These are phyloP conservation scores for rat (Rattus norvegicus) DNA, from an alignment of 2,113 vertebrate species.

Conservation along the genomic window DNA sequence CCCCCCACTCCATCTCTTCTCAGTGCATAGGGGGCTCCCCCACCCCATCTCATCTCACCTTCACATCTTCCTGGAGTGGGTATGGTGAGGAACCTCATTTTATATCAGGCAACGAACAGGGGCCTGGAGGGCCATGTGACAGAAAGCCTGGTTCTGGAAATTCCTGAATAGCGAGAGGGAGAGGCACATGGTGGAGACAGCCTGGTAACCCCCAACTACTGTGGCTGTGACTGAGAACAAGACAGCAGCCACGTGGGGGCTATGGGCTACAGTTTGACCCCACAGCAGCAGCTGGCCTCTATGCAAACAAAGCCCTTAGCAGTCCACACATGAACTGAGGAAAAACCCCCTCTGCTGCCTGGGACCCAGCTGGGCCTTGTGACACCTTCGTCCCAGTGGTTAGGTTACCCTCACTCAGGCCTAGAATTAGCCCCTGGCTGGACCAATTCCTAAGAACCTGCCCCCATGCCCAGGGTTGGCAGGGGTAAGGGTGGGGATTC, in stretches of 20 bases:
- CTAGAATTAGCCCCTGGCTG: background rate
- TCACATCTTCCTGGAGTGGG: background rate
- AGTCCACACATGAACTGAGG: background rate
- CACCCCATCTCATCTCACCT: background rate
- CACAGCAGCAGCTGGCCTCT: background rate
- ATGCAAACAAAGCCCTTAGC: slow-evolving; percentile 61
- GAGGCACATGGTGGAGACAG: background rate
- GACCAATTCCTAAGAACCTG: background rate
- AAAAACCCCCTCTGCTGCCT: slow-evolving; percentile 55
- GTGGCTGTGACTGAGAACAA: background rate
- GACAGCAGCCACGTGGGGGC: background rate
- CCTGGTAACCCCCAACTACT: background rate
- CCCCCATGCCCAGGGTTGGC: background rate
- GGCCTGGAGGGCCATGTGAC: background rate
- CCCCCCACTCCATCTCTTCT: no score
- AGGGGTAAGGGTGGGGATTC: slow-evolving; percentile 28
- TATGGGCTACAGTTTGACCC: background rate
- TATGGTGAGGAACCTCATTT: background rate
- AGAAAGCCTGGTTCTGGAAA: background rate
- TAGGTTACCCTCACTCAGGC: slow-evolving; percentile 31
- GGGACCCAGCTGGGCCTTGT: slow-evolving; percentile 43
- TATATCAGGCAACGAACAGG: background rate
- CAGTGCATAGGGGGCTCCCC: no score
- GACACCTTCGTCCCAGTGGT: slow-evolving; percentile 44
- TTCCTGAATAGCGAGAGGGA: background rate